Base-by-base conservation (phyloP, 1,140 invertebrate genomes). In the Bombus consobrinus region DNA sequence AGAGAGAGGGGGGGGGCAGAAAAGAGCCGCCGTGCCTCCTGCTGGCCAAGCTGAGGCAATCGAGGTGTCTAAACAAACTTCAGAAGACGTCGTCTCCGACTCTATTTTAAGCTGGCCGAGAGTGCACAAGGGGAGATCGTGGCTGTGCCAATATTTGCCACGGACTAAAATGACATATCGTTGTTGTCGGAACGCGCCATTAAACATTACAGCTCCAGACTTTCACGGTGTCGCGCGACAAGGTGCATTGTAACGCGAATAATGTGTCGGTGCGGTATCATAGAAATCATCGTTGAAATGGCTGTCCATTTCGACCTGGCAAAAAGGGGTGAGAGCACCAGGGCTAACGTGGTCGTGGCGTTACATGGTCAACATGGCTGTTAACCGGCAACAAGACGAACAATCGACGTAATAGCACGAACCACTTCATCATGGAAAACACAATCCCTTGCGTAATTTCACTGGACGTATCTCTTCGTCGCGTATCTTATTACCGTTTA, bases 121-220 rank as follows among this genome's bases (percentile, higher is more conserved):
- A 41, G 43, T 9, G 73, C 73, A 34, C 15, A 22, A n/a, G 53
- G 57, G 57, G 32, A 12, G 28, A 68, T 18, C 43, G 53, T 9
- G 53, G 68, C 41, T 80, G 68, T 72, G 83, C 76, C 83, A 79
- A 84, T 84, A 84, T 84, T 84, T 84, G 83, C 76, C 25, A 72
- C 68, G 47, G 66, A 72, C 83, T 84, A 37, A 85, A 85, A 85
- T 81, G 83, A 85, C 78, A 74, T 81, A 81, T 81, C 78, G 78
- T 85, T 85, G 83, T 80, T 85, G 83, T 69, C 76, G 53, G 66
- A 80, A 84, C 76, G 76, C 74, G 53, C 68, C 76, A 80, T 84
- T 84, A 84, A 84, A 84, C 83, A 84, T 84, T 80, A 39, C 66
- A 68, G n/a, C 34, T 0, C 6, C 47, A 68, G 53, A 72, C 66